phyloP scores from a whole-genome alignment of 23 tunicate genomes.

The Halocynthia aurantium region DNA sequence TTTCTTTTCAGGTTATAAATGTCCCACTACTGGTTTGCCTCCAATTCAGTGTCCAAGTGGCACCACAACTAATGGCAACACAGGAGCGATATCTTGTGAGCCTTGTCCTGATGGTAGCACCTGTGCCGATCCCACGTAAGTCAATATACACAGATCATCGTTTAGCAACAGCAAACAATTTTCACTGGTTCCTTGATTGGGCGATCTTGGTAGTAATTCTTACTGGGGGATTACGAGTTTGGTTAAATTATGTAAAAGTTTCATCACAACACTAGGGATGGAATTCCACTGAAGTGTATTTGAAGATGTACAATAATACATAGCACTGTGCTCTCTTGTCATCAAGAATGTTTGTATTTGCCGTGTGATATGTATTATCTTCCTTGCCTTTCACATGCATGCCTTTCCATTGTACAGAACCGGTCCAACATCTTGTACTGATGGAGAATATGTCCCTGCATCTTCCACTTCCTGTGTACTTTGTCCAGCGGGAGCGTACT shows the following conservation, averaged over 20 bases:
- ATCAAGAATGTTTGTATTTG: too few relatives aligned
- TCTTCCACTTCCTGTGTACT: slow-evolving; percentile 49
- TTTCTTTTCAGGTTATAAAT: slow-evolving; percentile 39
- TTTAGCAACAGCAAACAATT: neutral
- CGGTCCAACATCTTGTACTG: slow-evolving; percentile 33
- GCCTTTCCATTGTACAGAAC: slow-evolving; percentile 24
- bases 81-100: slow-evolving; percentile 45
- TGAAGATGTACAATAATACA: too few relatives aligned
- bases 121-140: slow-evolving; percentile 45
- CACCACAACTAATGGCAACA: slow-evolving; percentile 67
- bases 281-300: too few relatives aligned
- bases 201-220: too few relatives aligned
- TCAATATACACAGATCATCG: neutral
- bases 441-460: slow-evolving; percentile 51
- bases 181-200: neutral
- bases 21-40: slow-evolving; percentile 33
- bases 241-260: too few relatives aligned
- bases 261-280: too few relatives aligned
- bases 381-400: too few relatives aligned
- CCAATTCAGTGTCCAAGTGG: slow-evolving; percentile 74
- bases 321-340: too few relatives aligned
- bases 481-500: slow-evolving; percentile 86
- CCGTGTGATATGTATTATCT: too few relatives aligned
- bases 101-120: slow-evolving; percentile 51
- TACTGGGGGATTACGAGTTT: too few relatives aligned